Percentiles rank a stretch among this genome's conserved stretches.
Evolutionary conservation across 2,888 invertebrate species (phyloP).

Genomic region (Parochlus steinenii): DNA sequence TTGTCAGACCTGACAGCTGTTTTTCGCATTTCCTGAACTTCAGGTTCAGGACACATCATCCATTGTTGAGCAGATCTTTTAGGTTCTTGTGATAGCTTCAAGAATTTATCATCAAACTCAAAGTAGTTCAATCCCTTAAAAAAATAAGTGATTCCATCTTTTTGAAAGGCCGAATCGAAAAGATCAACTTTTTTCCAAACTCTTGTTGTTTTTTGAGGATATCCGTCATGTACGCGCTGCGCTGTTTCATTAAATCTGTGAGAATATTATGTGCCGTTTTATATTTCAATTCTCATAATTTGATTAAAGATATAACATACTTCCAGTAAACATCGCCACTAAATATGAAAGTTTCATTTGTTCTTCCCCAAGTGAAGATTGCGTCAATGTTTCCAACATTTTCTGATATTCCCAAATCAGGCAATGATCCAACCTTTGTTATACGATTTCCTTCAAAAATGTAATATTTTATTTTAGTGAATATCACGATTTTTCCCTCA

Average conservation of each 20-base stretch:
- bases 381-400: slow-evolving; percentile 8
- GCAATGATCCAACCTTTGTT: too few relatives aligned
- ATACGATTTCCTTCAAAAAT: slow-evolving; percentile 4
- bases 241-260: slow-evolving; percentile 2
- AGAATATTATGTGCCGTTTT: too few relatives aligned
- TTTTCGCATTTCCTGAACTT: too few relatives aligned
- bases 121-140: slow-evolving; percentile 2
- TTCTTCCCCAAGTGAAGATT: slow-evolving; percentile 1
- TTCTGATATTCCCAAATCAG: background rate
- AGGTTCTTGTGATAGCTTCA: slow-evolving; percentile 6
- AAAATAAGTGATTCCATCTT: background rate
- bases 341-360: slow-evolving; percentile 4
- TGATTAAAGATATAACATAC: too few relatives aligned
- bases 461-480: slow-evolving; percentile 37
- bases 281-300: too few relatives aligned
- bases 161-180: slow-evolving; percentile 5
- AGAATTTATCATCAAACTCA: background rate
- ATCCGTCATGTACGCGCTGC: background rate
- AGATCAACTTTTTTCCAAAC: slow-evolving; percentile 6
- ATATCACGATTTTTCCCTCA: slow-evolving; percentile 69
- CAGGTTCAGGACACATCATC: too few relatives aligned
- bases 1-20: too few relatives aligned
- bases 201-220: background rate
- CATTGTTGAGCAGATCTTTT: background rate
- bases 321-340: slow-evolving; percentile 3